phyloP scores from a whole-genome alignment of 2,888 invertebrate genomes.

The Rotaria socialis region DNA sequence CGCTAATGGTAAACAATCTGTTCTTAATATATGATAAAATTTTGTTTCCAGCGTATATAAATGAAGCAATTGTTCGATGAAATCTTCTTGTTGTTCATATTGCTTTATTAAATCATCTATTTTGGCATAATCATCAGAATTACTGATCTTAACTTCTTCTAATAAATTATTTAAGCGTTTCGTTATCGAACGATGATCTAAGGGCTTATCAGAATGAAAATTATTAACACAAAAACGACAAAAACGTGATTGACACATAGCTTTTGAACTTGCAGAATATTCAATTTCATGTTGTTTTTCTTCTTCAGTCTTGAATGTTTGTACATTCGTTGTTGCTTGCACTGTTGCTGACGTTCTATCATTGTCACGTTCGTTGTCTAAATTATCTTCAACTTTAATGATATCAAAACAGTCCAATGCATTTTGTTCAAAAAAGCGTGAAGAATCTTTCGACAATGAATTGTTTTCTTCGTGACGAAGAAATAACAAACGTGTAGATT shows the following conservation, averaged over 20 bases:
- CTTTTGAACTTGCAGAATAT: slow-evolving; percentile 15
- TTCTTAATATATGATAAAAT: not conserved
- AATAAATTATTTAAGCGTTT: not conserved
- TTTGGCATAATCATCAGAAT: not conserved
- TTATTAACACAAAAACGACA: not conserved
- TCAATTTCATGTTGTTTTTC: slow-evolving; percentile 6
- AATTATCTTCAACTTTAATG: not conserved
- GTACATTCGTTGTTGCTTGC: not conserved
- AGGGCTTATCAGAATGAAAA: not conserved
- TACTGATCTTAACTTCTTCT: not conserved
- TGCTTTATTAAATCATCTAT: not conserved
- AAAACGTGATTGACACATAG: slow-evolving; percentile 12
- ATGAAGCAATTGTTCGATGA: not conserved
- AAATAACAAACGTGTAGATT: not conserved
- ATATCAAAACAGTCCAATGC: not conserved
- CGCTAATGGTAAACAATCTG: not conserved
- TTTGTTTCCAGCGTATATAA: slow-evolving; percentile 14
- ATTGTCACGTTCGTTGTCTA: not conserved
- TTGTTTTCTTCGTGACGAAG: not conserved
- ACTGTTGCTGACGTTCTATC: not conserved
- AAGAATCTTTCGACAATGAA: not conserved
- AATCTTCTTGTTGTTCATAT: not conserved
- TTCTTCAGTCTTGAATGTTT: not conserved
- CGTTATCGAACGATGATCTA: not conserved
- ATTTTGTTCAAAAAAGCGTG: not conserved